These are phyloP conservation scores for Planococcus citri DNA, from an alignment of 1,140 invertebrate genomes.

Conservation along the genomic window DNA sequence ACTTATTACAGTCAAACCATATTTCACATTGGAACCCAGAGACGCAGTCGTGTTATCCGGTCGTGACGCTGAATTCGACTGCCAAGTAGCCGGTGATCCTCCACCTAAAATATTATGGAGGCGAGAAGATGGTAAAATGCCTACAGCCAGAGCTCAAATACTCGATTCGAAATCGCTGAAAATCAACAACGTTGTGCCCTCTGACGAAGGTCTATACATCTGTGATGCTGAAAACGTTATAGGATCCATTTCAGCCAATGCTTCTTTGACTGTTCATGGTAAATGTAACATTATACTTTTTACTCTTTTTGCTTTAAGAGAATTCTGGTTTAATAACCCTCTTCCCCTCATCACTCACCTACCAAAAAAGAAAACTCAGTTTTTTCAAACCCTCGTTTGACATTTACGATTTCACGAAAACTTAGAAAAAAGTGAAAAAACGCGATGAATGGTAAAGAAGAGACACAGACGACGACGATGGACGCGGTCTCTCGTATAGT, in stretches of 20 bases:
- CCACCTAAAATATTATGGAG: slow-evolving; percentile 76
- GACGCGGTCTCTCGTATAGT: too few species aligned
- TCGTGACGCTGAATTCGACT: slow-evolving; percentile 71
- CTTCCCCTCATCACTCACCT: too few species aligned
- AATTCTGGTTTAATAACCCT: too few species aligned
- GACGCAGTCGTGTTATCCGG: slow-evolving; percentile 70
- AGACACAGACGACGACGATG: too few species aligned
- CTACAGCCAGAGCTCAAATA: slow-evolving; percentile 56
- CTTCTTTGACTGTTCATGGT: slow-evolving; percentile 62
- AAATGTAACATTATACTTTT: slow-evolving; percentile 37
- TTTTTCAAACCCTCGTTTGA: too few species aligned
- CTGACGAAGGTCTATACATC: slow-evolving; percentile 69
- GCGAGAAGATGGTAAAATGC: slow-evolving; percentile 72
- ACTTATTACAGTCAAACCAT: slow-evolving; percentile 89
- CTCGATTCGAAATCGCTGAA: slow-evolving; percentile 60
- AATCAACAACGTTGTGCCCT: slow-evolving; percentile 56
- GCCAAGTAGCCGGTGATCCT: slow-evolving; percentile 81
- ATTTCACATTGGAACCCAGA: slow-evolving; percentile 68
- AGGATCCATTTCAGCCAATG: slow-evolving; percentile 57
- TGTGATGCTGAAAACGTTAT: slow-evolving; percentile 69
- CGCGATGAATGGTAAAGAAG: too few species aligned
- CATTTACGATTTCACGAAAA: too few species aligned
- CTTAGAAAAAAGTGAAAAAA: too few species aligned
- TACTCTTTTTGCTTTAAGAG: not conserved
- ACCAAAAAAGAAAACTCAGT: too few species aligned